A percentile compares a stretch with the other conserved stretches of the same genome.
Conservation (phyloP, 2,797 vertebrate species). For the Tapirus indicus region DNA sequence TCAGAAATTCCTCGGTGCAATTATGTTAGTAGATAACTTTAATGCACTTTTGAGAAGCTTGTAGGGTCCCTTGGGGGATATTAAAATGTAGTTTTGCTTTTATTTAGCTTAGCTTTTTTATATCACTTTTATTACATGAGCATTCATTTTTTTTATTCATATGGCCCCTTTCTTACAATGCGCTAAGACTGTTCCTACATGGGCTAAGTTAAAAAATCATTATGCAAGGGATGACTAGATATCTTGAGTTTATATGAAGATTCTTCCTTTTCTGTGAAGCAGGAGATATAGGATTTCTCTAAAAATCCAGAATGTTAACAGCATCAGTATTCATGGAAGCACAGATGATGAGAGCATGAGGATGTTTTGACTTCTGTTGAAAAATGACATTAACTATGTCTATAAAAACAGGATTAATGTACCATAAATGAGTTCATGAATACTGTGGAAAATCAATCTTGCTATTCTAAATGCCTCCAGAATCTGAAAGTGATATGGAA, state of each 20-base stretch:
- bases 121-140: background rate
- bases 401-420: conserved; percentile 45
- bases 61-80: background rate
- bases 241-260: conserved; percentile 12
- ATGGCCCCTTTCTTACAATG: background rate
- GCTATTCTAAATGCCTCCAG: background rate
- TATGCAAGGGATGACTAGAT: background rate
- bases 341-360: background rate
- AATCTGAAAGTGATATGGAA: background rate
- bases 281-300: background rate
- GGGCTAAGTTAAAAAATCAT: background rate
- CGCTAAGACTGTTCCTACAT: background rate
- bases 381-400: background rate
- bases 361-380: conserved; percentile 17
- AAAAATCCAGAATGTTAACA: conserved; percentile 10
- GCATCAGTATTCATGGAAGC: background rate
- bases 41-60: background rate
- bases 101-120: conserved; percentile 3
- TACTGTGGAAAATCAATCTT: conserved; percentile 15
- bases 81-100: conserved; percentile 16
- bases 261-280: background rate
- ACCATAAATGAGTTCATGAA: conserved; percentile 27
- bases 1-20: background rate
- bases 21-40: background rate
- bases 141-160: background rate